Percentiles rank a stretch among this genome's conserved stretches.
phyloP scores from a whole-genome alignment of 2,888 invertebrate genomes.

The Lepidonotus clava region DNA sequence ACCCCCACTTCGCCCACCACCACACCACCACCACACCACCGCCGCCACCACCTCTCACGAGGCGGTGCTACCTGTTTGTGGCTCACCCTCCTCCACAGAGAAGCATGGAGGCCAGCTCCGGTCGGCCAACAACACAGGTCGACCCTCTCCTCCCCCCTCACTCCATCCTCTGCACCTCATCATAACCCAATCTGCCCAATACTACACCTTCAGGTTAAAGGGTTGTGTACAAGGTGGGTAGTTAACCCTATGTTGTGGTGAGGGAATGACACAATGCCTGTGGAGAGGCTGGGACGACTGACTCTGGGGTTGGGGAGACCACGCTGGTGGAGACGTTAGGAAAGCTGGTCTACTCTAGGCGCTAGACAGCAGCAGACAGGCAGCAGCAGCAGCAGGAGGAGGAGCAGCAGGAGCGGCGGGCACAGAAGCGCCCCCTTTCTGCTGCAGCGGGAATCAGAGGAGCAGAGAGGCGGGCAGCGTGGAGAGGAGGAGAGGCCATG shows the following conservation, averaged over 20 bases:
- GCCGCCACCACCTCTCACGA: not conserved
- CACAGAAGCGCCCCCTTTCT: constrained; percentile 39
- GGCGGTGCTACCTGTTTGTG: not conserved
- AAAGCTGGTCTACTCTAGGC: constrained; percentile 12
- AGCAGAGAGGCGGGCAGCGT: not conserved
- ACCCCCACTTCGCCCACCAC: not conserved
- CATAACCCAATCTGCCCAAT: too few relatives aligned
- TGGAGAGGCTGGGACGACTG: too few relatives aligned
- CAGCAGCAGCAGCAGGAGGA: constrained; percentile 13
- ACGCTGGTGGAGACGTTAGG: not conserved
- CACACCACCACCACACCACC: not conserved
- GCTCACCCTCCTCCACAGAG: not conserved
- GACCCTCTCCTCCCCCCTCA: too few relatives aligned
- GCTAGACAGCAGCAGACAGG: constrained; percentile 1
- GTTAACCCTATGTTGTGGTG: too few relatives aligned
- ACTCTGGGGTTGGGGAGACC: too few relatives aligned
- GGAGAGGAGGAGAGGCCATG: constrained; percentile 15
- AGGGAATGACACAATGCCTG: too few relatives aligned
- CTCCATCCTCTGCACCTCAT: too few relatives aligned
- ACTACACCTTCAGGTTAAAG: too few relatives aligned
- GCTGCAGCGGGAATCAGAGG: constrained; percentile 17
- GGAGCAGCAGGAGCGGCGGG: constrained; percentile 36
- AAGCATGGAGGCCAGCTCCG: not conserved
- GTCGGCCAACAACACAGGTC: not conserved
- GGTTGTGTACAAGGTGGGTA: too few relatives aligned